Percentiles rank a stretch among this genome's conserved stretches.
Evolutionary conservation across 2,113 vertebrate species (phyloP).

Genomic region (Elephas maximus): DNA sequence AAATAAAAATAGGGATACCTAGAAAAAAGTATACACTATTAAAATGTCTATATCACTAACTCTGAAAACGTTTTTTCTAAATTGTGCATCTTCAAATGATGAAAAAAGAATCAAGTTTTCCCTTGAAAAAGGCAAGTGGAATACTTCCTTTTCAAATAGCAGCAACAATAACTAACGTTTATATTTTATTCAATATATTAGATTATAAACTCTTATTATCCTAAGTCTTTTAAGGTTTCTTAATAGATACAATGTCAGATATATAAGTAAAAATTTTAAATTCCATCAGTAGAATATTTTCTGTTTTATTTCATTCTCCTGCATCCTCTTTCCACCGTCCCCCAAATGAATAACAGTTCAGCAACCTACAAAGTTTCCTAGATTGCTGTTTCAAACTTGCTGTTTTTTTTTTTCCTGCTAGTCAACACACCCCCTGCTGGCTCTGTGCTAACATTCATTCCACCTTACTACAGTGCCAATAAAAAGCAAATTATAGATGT

Average conservation of each 20-base stretch:
- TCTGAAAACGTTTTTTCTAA: not conserved
- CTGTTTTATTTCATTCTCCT: conserved; percentile 72
- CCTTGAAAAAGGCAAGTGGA: not conserved
- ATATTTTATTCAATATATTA: not conserved
- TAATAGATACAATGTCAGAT: conserved; percentile 65
- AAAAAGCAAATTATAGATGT: conserved; percentile 75
- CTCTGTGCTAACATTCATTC: conserved; percentile 79
- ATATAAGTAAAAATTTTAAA: not conserved
- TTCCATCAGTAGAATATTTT: conserved; percentile 70
- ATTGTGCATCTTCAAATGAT: not conserved
- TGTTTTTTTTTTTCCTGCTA: conserved; percentile 65
- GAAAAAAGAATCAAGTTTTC: not conserved
- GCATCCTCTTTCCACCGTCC: not conserved
- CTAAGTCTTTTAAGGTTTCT: not conserved
- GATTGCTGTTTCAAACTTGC: conserved; percentile 66
- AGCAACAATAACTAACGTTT: not conserved
- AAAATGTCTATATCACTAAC: not conserved
- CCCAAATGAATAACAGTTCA: conserved; percentile 70
- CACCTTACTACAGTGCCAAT: conserved; percentile 81
- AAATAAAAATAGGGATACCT: not conserved
- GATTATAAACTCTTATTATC: conserved; percentile 17
- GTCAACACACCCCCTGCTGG: conserved; percentile 83
- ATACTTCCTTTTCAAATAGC: not conserved
- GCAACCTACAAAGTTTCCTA: conserved; percentile 71
- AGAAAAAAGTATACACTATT: not conserved